Conservation (phyloP, 2,113 vertebrate species). For the Salvelinus sp. region DNA sequence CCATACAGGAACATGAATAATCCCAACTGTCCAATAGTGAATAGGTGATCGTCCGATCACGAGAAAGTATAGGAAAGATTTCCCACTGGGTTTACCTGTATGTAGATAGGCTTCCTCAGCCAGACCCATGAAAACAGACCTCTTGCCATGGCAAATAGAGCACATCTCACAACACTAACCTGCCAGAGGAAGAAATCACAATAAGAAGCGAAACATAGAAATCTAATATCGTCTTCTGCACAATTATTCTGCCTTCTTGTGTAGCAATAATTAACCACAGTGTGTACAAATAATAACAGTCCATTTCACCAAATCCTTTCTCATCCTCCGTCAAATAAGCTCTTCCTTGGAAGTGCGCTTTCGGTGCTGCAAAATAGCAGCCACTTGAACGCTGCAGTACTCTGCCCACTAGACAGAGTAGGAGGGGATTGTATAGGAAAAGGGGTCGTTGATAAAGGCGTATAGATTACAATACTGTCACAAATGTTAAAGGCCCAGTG, state of each 20-base stretch:
- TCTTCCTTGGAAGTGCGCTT: conserved; percentile 4
- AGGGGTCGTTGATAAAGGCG: not conserved
- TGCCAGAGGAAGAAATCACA: conserved; percentile 13
- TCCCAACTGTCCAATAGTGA: not conserved
- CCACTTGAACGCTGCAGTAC: not conserved
- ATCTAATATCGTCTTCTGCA: not conserved
- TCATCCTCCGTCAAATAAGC: not conserved
- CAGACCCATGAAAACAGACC: conserved; percentile 82
- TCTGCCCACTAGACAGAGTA: not conserved
- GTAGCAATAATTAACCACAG: not conserved
- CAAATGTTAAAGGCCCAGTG: too few relatives aligned
- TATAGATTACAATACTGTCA: too few relatives aligned
- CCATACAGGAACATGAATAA: conserved; percentile 2
- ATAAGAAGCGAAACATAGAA: not conserved
- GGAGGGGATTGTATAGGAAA: not conserved
- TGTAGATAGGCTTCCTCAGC: conserved; percentile 79
- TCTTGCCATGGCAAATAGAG: conserved; percentile 84
- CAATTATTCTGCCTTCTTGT: not conserved
- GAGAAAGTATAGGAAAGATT: conserved; percentile 16
- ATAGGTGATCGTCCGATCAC: conserved; percentile 11
- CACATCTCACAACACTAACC: conserved; percentile 80
- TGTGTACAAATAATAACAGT: not conserved
- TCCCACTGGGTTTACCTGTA: conserved; percentile 80
- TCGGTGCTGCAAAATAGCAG: conserved; percentile 28
- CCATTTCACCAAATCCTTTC: not conserved